A percentile compares a stretch with the other conserved stretches of the same genome.
phyloP scores from a whole-genome alignment of 2,888 invertebrate genomes.

The Pyrgus malvae region DNA sequence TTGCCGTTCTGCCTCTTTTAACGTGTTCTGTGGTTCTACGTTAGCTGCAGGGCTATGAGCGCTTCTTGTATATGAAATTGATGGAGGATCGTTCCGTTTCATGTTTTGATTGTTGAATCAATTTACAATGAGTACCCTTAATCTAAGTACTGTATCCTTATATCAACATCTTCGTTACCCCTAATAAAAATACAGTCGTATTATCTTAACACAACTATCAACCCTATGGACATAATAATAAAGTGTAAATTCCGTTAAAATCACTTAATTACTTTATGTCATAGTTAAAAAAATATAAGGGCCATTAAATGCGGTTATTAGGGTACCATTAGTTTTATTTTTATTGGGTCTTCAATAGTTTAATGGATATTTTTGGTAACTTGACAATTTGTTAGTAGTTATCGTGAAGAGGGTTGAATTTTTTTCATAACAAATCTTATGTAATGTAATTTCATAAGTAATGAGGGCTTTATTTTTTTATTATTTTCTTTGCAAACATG shows the following conservation, averaged over 20 bases:
- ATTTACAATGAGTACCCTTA: background rate
- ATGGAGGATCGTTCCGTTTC: no score
- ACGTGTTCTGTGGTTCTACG: no score
- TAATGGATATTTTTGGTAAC: slow-evolving; percentile 23
- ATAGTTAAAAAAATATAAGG: slow-evolving; percentile 27
- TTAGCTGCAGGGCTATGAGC: no score
- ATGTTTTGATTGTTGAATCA: background rate
- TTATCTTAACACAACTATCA: background rate
- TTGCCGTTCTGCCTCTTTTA: no score
- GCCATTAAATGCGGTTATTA: slow-evolving; percentile 28
- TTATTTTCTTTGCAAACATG: no score
- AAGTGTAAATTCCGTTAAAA: background rate
- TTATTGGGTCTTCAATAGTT: slow-evolving; percentile 31
- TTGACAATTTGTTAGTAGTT: background rate
- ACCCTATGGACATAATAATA: background rate
- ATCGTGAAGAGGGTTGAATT: background rate
- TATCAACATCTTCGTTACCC: slow-evolving; percentile 6
- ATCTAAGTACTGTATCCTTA: slow-evolving; percentile 1
- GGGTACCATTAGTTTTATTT: slow-evolving; percentile 33
- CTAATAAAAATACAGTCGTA: background rate
- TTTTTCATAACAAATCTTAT: no score
- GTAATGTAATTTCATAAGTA: no score
- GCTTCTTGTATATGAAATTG: no score
- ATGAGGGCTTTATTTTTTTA: no score
- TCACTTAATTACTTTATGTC: background rate